A percentile compares a stretch with the other conserved stretches of the same genome.
Evolutionary conservation across 2,888 invertebrate genomes (phyloP).

Genomic region (Nezara viridula): DNA sequence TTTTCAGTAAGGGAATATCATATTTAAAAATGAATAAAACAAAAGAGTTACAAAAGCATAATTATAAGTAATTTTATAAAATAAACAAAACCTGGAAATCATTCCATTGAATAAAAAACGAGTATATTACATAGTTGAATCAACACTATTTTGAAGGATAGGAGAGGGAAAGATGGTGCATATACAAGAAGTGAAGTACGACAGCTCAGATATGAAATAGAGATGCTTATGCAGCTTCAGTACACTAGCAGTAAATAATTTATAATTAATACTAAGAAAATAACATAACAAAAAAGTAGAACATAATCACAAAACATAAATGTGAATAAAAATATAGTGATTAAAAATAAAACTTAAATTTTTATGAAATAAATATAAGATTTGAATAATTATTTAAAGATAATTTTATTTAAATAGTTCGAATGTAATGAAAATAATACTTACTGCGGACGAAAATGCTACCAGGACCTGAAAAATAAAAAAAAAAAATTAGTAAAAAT

Average conservation of each 20-base stretch:
- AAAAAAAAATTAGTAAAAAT: background rate
- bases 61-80: too few relatives aligned
- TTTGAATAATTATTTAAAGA: too few relatives aligned
- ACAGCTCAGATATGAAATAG: background rate
- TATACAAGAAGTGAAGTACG: background rate
- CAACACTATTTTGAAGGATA: background rate
- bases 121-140: too few relatives aligned
- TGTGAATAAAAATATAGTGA: too few relatives aligned
- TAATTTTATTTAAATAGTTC: background rate
- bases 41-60: too few relatives aligned
- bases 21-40: too few relatives aligned
- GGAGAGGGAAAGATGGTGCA: background rate
- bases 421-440: background rate
- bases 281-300: too few relatives aligned
- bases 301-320: too few relatives aligned
- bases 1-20: too few relatives aligned
- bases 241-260: background rate
- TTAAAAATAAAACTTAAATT: too few relatives aligned
- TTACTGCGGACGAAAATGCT: background rate
- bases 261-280: background rate
- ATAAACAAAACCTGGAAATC: too few relatives aligned
- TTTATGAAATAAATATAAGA: background rate
- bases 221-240: background rate
- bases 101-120: too few relatives aligned
- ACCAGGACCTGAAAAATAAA: constrained; percentile 16